Percentiles rank a stretch among this genome's conserved stretches.
phyloP scores from a whole-genome alignment of 35 echinoderm and acorn worm species.

The Diadema setosum region DNA sequence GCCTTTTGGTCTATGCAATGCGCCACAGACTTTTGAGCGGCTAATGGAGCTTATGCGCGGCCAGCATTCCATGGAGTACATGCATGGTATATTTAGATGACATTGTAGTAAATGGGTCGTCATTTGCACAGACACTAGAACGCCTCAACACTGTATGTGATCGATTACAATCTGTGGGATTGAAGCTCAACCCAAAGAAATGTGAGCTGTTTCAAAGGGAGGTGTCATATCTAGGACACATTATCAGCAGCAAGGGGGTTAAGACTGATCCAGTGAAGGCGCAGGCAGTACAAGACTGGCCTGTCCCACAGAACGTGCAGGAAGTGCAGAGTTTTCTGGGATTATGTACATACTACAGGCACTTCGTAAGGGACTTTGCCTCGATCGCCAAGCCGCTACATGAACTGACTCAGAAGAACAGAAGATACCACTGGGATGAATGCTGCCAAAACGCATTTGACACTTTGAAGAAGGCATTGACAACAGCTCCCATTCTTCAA shows the following conservation, averaged over 20 bases:
- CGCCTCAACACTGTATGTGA: conserved; percentile 18
- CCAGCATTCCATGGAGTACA: conserved; percentile 38
- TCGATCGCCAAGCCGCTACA: conserved; percentile 38
- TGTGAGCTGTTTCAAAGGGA: conserved; percentile 33
- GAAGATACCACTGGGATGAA: conserved; percentile 5
- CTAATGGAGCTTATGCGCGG: conserved; percentile 40
- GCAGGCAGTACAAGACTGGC: conserved; percentile 20
- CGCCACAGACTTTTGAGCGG: conserved; percentile 45
- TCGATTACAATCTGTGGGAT: neutral
- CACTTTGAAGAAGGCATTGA: conserved; percentile 18
- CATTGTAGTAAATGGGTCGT: conserved; percentile 32
- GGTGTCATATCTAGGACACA: conserved; percentile 60
- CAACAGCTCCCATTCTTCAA: conserved; percentile 6
- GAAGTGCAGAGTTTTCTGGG: conserved; percentile 52
- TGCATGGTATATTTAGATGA: conserved; percentile 71
- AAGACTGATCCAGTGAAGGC: conserved; percentile 39
- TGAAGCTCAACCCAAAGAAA: conserved; percentile 69
- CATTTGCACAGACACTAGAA: neutral
- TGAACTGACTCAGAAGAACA: conserved; percentile 18
- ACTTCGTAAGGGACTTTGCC: conserved; percentile 47
- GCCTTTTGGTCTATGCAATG: conserved; percentile 56
- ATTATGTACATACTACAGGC: conserved; percentile 39
- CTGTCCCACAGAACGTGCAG: neutral
- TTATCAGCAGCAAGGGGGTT: conserved; percentile 15
- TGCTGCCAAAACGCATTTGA: conserved; percentile 37